phyloP scores from a whole-genome alignment of 2,797 vertebrate species.

The Pangasius djambal region DNA sequence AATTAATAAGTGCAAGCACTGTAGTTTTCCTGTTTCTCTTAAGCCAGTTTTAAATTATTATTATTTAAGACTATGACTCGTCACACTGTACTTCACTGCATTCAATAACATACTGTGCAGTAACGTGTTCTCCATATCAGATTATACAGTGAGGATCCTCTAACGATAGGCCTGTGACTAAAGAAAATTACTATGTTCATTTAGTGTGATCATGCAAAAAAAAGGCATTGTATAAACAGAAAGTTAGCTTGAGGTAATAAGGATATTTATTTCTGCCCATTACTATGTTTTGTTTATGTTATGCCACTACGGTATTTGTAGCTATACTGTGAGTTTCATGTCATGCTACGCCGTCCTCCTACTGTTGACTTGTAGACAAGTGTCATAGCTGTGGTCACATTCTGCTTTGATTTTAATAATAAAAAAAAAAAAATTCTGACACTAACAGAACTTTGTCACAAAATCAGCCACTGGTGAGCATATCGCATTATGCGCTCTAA shows the following conservation, averaged over 20 bases:
- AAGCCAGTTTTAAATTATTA: not conserved
- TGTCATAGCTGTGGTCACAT: not conserved
- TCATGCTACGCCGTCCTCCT: not conserved
- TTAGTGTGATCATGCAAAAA: not conserved
- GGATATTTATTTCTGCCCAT: not conserved
- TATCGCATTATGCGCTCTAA: not conserved
- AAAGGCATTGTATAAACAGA: not conserved
- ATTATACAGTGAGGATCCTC: not conserved
- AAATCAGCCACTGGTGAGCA: not conserved
- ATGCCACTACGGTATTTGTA: not conserved
- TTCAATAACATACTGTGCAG: not conserved
- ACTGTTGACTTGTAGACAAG: not conserved
- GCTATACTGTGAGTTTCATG: not conserved
- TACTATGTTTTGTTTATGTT: not conserved
- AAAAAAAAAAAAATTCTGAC: not conserved
- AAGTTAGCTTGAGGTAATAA: not conserved
- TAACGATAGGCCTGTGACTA: not conserved
- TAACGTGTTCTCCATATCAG: not conserved
- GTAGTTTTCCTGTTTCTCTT: not conserved
- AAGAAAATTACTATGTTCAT: not conserved
- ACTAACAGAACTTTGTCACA: not conserved
- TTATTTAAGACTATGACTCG: not conserved
- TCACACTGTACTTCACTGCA: not conserved
- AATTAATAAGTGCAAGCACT: not conserved
- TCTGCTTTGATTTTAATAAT: not conserved